Evolutionary conservation across 2,888 invertebrate genomes (phyloP), one percentile per base, ranked within the genome.

Genomic region (Lepidochrysops patricia): DNA sequence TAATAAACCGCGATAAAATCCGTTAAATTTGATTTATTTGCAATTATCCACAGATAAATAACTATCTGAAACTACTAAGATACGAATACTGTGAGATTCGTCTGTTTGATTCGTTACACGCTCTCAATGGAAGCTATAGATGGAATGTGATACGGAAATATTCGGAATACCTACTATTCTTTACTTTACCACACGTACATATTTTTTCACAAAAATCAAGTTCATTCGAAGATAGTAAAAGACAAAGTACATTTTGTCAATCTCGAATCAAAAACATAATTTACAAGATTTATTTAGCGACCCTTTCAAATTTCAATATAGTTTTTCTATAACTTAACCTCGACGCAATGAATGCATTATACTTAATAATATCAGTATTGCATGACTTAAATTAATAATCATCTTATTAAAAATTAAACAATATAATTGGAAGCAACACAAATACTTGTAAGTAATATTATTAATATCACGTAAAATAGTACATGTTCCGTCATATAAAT

Each of bases 21-120:
- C n/a, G n/a, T n/a, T n/a, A n/a, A n/a, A n/a, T n/a, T n/a, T n/a
- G n/a, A n/a, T n/a, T n/a, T n/a, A n/a, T n/a, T n/a, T n/a, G n/a
- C n/a, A n/a, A n/a, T n/a, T n/a, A 43, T 43, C 4, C 43, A 43
- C 12, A 7, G 9, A 9, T 19, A 12, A n/a, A 50, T 13, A 50
- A 19, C 9, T 25, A 25, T 49, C 25, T 49, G 25, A 49, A 23
- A 25, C 29, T 29, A 49, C 25, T 49, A n/a, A n/a, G n/a, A n/a
- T n/a, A 49, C 25, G 23, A 49, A 49, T 49, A 49, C 25, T 25
- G 23, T 49, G 49, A 49, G 49, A 49, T 49, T 49, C 48, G 23
- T 48, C 12, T 9, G 12, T 48, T 48, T 23, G 2, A 15, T 48
- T 4, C 9, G 15, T 25, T 7, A 29, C 4, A 29, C 7, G 29